A percentile compares a stretch with the other conserved stretches of the same genome.
Conservation (phyloP, 2,113 vertebrate genomes). For the Microcebus griseorufus region DNA sequence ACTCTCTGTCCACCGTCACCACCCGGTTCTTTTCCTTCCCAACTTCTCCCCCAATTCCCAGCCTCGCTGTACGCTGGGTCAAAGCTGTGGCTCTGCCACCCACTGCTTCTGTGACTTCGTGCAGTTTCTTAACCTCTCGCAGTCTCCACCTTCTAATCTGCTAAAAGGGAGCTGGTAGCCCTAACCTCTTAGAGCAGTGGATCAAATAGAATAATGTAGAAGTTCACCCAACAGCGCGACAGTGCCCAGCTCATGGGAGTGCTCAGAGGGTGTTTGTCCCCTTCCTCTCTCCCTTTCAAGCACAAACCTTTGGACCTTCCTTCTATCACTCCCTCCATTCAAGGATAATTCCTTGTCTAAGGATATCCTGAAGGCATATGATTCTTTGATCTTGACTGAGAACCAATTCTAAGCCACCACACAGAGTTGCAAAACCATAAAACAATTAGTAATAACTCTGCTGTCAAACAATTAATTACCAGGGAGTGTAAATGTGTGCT, state of each 20-base stretch:
- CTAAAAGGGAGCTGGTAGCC: neutral
- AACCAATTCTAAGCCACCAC: neutral
- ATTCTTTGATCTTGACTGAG: neutral
- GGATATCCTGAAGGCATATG: neutral
- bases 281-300: neutral
- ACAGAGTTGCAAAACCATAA: neutral
- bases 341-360: neutral
- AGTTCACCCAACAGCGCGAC: no score
- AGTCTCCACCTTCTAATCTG: neutral
- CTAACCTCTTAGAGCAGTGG: neutral
- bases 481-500: neutral
- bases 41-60: neutral
- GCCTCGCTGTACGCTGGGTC: neutral
- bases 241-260: neutral
- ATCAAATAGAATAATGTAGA: neutral
- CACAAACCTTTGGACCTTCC: neutral
- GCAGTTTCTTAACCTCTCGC: neutral
- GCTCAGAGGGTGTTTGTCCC: neutral
- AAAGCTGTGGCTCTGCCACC: no score
- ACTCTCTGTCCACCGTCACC: neutral
- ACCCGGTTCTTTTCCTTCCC: fast-evolving
- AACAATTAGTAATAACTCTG: conserved; percentile 42
- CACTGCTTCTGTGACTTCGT: neutral
- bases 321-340: neutral
- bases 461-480: conserved; percentile 13